Conservation (phyloP, 2,797 vertebrate species). For the Eremophila alpestris region DNA sequence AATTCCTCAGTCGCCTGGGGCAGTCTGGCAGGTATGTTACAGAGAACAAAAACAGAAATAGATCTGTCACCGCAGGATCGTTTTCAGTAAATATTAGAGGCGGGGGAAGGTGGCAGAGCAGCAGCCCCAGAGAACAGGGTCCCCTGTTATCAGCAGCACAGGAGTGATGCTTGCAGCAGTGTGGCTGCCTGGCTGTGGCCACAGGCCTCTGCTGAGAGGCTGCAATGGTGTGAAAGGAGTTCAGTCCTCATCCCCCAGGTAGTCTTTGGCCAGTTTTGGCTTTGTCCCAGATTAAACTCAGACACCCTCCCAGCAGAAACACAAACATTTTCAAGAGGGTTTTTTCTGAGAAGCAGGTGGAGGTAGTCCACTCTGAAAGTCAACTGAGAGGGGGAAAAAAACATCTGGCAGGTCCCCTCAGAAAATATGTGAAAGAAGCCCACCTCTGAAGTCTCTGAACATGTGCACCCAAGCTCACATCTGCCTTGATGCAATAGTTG, state of each 20-base stretch:
- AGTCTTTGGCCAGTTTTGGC: not conserved
- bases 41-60: conserved; percentile 55
- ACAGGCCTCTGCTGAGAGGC: not conserved
- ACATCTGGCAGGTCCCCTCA: not conserved
- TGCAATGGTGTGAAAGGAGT: not conserved
- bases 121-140: not conserved
- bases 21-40: conserved; percentile 39
- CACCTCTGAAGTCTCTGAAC: not conserved
- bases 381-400: not conserved
- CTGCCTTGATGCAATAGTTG: not conserved
- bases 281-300: not conserved
- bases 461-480: not conserved
- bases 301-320: not conserved
- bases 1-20: conserved; percentile 2
- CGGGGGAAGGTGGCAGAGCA: not conserved
- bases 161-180: not conserved
- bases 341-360: not conserved
- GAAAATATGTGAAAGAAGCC: not conserved
- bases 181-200: accelerated
- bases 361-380: not conserved
- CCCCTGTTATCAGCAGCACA: not conserved
- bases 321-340: not conserved
- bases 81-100: conserved; percentile 52
- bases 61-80: not conserved
- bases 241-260: not conserved